These are phyloP conservation scores for Chrysemys picta DNA, from an alignment of 2,113 vertebrate species.

Conservation along the genomic window DNA sequence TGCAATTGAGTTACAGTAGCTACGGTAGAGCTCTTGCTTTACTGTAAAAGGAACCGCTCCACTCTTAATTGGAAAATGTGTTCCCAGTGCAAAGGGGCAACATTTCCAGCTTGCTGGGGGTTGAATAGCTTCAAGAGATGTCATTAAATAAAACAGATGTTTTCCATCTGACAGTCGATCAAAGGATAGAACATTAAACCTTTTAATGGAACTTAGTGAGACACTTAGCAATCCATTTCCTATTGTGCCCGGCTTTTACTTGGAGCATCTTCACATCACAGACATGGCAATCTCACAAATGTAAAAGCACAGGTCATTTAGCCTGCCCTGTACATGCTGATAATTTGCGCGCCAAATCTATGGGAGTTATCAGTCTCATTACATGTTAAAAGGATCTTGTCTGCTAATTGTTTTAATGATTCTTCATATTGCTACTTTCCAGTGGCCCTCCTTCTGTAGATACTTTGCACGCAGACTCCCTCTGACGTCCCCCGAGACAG, in stretches of 20 bases:
- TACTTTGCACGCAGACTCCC: background rate
- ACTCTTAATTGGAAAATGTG: constrained; percentile 35
- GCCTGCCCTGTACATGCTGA: background rate
- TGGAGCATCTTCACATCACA: background rate
- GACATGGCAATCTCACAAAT: background rate
- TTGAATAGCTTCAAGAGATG: constrained; percentile 37
- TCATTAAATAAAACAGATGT: constrained; percentile 46
- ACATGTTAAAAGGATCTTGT: background rate
- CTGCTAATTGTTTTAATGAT: background rate
- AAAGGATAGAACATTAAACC: background rate
- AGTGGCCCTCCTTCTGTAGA: fast-evolving
- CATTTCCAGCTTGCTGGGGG: constrained; percentile 40
- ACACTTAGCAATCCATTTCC: constrained; percentile 46
- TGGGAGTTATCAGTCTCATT: background rate
- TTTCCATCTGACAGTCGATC: constrained; percentile 35
- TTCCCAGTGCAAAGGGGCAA: constrained; percentile 12
- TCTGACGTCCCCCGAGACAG: background rate
- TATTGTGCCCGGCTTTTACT: constrained; percentile 25
- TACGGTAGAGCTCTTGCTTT: constrained; percentile 32
- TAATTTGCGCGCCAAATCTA: background rate
- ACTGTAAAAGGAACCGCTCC: constrained; percentile 36
- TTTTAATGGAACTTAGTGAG: constrained; percentile 25
- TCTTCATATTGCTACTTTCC: background rate
- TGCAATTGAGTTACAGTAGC: constrained; percentile 30
- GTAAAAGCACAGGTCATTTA: constrained; percentile 23